Conservation (phyloP, 2,888 invertebrate species). For the Strigamia transsilvanica region DNA sequence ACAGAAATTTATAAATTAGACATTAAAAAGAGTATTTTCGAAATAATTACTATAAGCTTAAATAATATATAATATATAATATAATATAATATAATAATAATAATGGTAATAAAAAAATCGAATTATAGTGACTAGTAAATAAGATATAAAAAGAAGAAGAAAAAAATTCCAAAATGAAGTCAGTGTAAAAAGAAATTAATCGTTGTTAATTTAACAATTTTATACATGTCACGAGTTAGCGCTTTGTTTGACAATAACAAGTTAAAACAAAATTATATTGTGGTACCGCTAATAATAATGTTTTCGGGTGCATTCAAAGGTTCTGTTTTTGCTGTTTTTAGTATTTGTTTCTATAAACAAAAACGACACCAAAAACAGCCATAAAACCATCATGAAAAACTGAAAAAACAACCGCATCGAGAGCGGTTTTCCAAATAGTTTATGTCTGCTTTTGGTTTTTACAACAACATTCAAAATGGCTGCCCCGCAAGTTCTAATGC, state of each 20-base stretch:
- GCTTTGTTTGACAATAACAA: background rate
- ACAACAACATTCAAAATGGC: too few relatives aligned
- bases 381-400: too few relatives aligned
- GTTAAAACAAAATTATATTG: background rate
- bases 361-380: too few relatives aligned
- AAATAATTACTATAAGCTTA: background rate
- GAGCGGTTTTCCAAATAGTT: too few relatives aligned
- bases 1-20: conserved; percentile 24
- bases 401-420: too few relatives aligned
- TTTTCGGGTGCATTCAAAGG: too few relatives aligned
- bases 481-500: too few relatives aligned
- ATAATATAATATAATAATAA: background rate
- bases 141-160: background rate
- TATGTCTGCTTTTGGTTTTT: too few relatives aligned
- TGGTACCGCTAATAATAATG: too few relatives aligned
- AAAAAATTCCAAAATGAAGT: conserved; percentile 21
- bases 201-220: conserved; percentile 4
- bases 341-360: too few relatives aligned
- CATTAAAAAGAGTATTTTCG: background rate
- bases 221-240: conserved; percentile 13
- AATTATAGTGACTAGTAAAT: background rate
- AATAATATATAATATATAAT: background rate
- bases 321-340: too few relatives aligned
- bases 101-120: background rate
- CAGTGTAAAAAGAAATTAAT: conserved; percentile 21